Conservation (phyloP, 1,140 invertebrate species). For the Hermatobates lingyangjiaoensis region DNA sequence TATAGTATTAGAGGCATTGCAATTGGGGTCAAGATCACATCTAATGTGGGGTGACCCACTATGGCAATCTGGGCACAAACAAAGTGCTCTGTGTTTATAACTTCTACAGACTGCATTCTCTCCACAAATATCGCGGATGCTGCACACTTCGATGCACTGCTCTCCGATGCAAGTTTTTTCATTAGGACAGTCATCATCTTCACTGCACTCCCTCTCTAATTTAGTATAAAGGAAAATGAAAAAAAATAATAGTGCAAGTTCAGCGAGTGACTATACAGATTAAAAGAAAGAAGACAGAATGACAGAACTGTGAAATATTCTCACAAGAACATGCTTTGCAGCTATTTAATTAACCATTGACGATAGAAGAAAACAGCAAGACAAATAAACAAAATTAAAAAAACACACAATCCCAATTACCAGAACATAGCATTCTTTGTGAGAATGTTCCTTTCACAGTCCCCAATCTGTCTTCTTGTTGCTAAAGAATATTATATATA, state of each 20-base stretch:
- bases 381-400: too few relatives aligned
- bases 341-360: too few relatives aligned
- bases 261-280: too few relatives aligned
- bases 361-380: too few relatives aligned
- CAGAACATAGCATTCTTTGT: slow-evolving; percentile 18
- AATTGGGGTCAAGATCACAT: slow-evolving; percentile 57
- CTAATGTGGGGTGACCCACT: slow-evolving; percentile 54
- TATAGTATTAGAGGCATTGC: slow-evolving; percentile 24
- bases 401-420: too few relatives aligned
- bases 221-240: too few relatives aligned
- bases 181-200: slow-evolving; percentile 72
- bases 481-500: too few relatives aligned
- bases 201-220: slow-evolving; percentile 60
- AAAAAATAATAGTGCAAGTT: too few relatives aligned
- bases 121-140: slow-evolving; percentile 66
- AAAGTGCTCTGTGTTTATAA: slow-evolving; percentile 59
- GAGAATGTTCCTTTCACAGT: slow-evolving; percentile 31
- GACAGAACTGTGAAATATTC: too few relatives aligned
- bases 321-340: too few relatives aligned
- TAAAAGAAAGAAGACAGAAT: too few relatives aligned
- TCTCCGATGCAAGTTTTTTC: slow-evolving; percentile 76
- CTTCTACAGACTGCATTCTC: slow-evolving; percentile 71
- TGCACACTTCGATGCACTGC: slow-evolving; percentile 75
- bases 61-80: slow-evolving; percentile 72
- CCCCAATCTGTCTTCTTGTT: slow-evolving; percentile 27